Base-by-base conservation (phyloP, 2,113 vertebrate species). In the Entelurus aequoreus region DNA sequence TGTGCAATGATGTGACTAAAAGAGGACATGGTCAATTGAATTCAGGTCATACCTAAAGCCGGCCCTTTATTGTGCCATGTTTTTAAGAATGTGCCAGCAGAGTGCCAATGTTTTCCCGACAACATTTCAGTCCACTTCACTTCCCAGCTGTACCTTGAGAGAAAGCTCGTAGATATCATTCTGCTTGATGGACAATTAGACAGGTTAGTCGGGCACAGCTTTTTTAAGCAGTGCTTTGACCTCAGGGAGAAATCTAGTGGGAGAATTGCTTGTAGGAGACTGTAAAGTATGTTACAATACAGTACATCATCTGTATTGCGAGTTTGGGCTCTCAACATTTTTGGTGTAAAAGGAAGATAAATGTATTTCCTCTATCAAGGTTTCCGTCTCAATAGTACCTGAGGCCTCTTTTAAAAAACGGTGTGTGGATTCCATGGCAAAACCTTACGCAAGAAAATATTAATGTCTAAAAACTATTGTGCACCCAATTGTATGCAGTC, bases 1-100 rank as follows among this genome's bases (percentile, higher is more conserved):
- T 36, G 57, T 38, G 28, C 75, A 75, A 75, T 69, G 62, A 69
- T 4, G 46, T 35, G 12, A 8, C 49, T 57, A 60, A 66, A 67
- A 66, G 37, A 8, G 71, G 63, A 68, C 42, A 19, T 40, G 47
- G 49, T 71, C 8, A 53, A 48, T 76, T 72, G 40, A 72, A 70
- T 80, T 77, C 59, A 13, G 63, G 72, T 62, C 69, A 62, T 51
- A 55, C 48, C 56, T 28, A 72, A 76, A 36, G 1, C 61, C 5
- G 55, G 21, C 44, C 67, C 15, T 54, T 60, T 42, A 38, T 66
- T 60, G 71, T 80, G 77, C 73, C 14, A 48, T 60, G 63, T 78
- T 68, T 68, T 54, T 63, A 35, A 68, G 21, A 62, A 60, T 42
- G 35, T 68, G 44, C 42, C 40, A 9, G 53, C 13, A 13, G 54